These are phyloP conservation scores for Heterotilapia buettikoferi DNA, from an alignment of 2,113 vertebrate genomes.

Conservation along the genomic window DNA sequence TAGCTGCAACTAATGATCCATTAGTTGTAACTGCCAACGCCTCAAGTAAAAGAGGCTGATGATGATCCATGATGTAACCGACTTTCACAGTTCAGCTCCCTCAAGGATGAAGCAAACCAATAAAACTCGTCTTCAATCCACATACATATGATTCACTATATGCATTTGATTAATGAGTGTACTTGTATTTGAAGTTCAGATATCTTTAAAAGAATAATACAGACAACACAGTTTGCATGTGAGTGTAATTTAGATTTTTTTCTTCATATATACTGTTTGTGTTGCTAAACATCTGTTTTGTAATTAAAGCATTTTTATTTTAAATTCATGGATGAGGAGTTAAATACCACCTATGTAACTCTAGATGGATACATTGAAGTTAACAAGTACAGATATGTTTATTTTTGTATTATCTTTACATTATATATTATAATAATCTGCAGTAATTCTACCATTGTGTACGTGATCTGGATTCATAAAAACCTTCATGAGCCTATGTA, in stretches of 20 bases:
- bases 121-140: background rate
- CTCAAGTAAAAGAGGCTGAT: background rate
- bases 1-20: too few species aligned
- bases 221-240: background rate
- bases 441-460: background rate
- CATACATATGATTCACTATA: background rate
- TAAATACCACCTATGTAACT: background rate
- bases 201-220: background rate
- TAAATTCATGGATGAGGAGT: background rate
- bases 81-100: background rate
- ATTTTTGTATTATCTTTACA: background rate
- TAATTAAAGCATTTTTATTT: background rate
- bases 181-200: background rate
- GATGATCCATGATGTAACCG: background rate
- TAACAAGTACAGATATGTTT: background rate
- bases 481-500: background rate
- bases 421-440: background rate
- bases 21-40: accelerated
- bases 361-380: background rate
- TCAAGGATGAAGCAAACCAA: background rate
- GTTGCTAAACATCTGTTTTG: background rate
- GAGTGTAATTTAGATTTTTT: background rate
- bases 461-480: background rate
- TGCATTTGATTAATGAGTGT: background rate
- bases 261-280: background rate